Evolutionary conservation across 1,140 invertebrate species (phyloP), one percentile per base, ranked within the genome.

Genomic region (Tetramorium parvispinum): DNA sequence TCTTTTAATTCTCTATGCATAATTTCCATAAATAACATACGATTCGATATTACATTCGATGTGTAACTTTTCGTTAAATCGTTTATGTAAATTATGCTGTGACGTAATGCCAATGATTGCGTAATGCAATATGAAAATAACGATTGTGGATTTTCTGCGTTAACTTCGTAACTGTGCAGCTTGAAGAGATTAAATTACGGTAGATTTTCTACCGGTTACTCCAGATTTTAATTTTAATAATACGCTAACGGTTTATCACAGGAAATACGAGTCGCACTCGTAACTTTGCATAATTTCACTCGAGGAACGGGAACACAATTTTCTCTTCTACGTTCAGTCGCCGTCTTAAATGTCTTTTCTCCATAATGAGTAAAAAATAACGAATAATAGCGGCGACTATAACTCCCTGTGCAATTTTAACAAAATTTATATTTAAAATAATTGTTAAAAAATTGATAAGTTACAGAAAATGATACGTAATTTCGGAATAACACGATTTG

Each of bases 211-310:
- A 55, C 79, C 79, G 18, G 59, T 73, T 75, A 49, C 21, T 40
- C 51, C 53, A 57, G 83, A 86, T 89, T 88, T 88, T 88, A 77
- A 89, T 88, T 88, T 63, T 49, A 49, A 53, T 70, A 61, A 88
- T 82, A 81, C 87, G 81, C 40, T 73, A 78, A 79, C 82, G 49
- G 65, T 85, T 88, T 76, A 61, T 59, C 71, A 68, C 65, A 66
- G 27, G 63, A 77, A 85, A 85, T 57, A 78, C 73, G 75, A 77
- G 43, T 53, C 81, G 43, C 46, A 59, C 51, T 55, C 82, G 70
- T 78, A 57, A 77, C n/a, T 85, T 88, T 88, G 63, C 79, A 78
- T 85, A 85, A 73, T 70, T 68, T 24, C 16, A 53, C 24, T 37
- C 40, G 24, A 55, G 66, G 21, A 70, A 18, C 49, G 24, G 71